phyloP scores from a whole-genome alignment of 2,888 invertebrate genomes.

The Heliconius ethilla region DNA sequence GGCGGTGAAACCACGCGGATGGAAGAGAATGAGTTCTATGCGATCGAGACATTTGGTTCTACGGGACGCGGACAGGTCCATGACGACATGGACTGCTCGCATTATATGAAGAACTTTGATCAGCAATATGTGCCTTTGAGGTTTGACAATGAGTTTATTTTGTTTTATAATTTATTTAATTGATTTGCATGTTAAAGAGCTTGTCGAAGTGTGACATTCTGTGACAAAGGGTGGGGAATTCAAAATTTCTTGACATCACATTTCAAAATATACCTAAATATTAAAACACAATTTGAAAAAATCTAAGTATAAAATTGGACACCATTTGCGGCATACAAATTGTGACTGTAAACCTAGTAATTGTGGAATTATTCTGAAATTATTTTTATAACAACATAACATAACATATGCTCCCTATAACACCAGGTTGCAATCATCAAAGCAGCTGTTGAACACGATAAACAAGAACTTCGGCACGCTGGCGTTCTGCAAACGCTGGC shows the following conservation, averaged over 20 bases:
- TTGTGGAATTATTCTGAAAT: not conserved
- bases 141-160: slow-evolving; percentile 63
- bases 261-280: too few species aligned
- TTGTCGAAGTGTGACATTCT: too few species aligned
- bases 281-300: too few species aligned
- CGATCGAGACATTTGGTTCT: slow-evolving; percentile 99
- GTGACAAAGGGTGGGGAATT: too few species aligned
- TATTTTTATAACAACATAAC: not conserved
- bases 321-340: too few species aligned
- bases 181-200: too few species aligned
- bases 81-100: slow-evolving; percentile 99
- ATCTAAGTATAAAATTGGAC: too few species aligned
- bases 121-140: slow-evolving; percentile 94
- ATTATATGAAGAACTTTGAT: slow-evolving; percentile 99
- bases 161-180: not conserved
- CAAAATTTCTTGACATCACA: too few species aligned
- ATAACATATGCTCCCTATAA: not conserved
- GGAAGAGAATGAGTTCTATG: slow-evolving; percentile 99
- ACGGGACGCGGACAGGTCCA: slow-evolving; percentile 97
- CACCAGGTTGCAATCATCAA: slow-evolving; percentile 92
- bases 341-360: too few species aligned
- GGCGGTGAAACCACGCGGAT: slow-evolving; percentile 98
- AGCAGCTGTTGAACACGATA: slow-evolving; percentile 93
- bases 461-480: slow-evolving; percentile 98
- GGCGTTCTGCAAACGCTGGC: slow-evolving; percentile 99